These are phyloP conservation scores for Latrodectus elegans DNA, from an alignment of 2,888 invertebrate genomes.

Conservation along the genomic window DNA sequence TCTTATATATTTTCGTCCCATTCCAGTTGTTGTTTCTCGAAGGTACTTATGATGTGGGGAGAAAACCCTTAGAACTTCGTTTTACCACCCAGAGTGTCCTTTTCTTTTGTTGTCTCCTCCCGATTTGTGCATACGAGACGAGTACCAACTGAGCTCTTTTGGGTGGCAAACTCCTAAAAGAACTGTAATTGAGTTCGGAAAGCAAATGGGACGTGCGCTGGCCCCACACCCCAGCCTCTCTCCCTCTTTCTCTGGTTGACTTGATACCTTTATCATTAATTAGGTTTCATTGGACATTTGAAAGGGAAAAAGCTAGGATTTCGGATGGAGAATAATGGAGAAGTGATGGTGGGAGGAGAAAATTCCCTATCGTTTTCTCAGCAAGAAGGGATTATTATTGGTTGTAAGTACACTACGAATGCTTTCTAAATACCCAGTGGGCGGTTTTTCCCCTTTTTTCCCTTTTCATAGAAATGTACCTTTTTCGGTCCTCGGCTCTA, in stretches of 20 bases:
- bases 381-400: slow-evolving; percentile 23
- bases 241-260: slow-evolving; percentile 44
- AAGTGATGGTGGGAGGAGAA: slow-evolving; percentile 46
- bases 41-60: slow-evolving; percentile 49
- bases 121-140: slow-evolving; percentile 61
- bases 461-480: slow-evolving; percentile 10
- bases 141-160: too few relatives aligned
- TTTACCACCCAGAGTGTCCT: slow-evolving; percentile 55
- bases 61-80: slow-evolving; percentile 7
- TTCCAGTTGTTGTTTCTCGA: slow-evolving; percentile 48
- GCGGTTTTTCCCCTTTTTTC: background rate
- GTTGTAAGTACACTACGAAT: slow-evolving; percentile 7
- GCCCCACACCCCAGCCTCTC: background rate
- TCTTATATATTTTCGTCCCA: slow-evolving; percentile 19
- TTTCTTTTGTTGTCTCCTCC: slow-evolving; percentile 32
- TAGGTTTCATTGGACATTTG: slow-evolving; percentile 54
- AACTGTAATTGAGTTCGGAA: slow-evolving; percentile 52
- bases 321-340: slow-evolving; percentile 32
- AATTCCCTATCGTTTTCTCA: slow-evolving; percentile 53
- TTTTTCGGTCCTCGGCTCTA: background rate
- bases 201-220: slow-evolving; percentile 31
- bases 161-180: background rate
- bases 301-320: slow-evolving; percentile 22
- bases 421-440: slow-evolving; percentile 20
- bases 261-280: slow-evolving; percentile 69